Evolutionary conservation across 37 sponge, comb jelly and placozoan genomes (phyloP), one percentile per base, ranked within the genome.

Genomic region (Hexactinellida sp.): DNA sequence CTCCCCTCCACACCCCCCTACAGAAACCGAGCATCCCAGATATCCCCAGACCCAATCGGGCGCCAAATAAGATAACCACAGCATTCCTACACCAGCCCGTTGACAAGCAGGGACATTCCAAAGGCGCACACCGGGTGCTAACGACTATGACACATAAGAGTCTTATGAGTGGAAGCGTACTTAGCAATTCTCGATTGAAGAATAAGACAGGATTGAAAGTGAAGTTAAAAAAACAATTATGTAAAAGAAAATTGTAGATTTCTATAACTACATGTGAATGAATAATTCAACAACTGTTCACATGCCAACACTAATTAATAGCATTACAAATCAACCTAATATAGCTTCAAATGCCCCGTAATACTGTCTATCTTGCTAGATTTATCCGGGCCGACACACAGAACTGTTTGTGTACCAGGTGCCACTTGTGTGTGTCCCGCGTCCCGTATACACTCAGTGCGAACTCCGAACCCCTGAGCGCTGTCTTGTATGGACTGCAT

Each of bases 351-450:
- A 82, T 94, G 90, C 51, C 98, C 95, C 38, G 98, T 94, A 25
- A 91, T 88, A 39, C 54, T 41, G 83, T 97, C 92, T 23, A 97
- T 55, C 35, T 82, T 37, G 0, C 63, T 71, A n/a, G 85, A 84
- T 52, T 88, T 84, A 25, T 94, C 99, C 82, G 99, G 99, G 35
- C 99, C 99, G 16, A 98, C 55, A 41, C 91, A 92, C 21, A 98
- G 84, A 0, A 98, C 96, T 36, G 99, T 98, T 87, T 92, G 87
- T 9, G 94, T 92, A 7, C 99, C 99, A 39, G 96, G 93, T 24
- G 97, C 96, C 35, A 98, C 94, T 84, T 98, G 99, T n/a, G 99
- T 98, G 25, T 93, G 86, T 23, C 99, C 99, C 24, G 99, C 99
- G 89, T 98, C 99, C 47, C 92, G 39, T 7, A 98, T 92, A 55